A percentile compares a stretch with the other conserved stretches of the same genome.
phyloP scores from a whole-genome alignment of 2,113 vertebrate species.

The Xiphophorus hellerii region DNA sequence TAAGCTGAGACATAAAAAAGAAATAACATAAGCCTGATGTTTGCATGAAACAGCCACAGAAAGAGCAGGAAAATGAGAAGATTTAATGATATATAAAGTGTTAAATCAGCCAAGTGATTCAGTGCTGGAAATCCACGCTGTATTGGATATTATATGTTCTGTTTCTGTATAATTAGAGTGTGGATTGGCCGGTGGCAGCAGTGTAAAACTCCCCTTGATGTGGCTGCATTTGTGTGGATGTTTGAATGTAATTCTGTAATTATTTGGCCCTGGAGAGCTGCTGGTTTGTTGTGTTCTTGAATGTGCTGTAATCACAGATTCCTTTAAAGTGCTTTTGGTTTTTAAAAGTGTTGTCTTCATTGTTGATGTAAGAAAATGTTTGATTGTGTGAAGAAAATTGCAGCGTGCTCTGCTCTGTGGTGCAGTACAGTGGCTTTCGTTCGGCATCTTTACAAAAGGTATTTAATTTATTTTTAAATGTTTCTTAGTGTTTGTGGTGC shows the following conservation, averaged over 20 bases:
- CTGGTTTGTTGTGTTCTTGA: constrained; percentile 32
- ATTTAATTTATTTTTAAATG: not conserved
- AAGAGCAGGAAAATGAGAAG: not conserved
- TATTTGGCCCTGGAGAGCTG: constrained; percentile 64
- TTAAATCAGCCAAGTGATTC: constrained; percentile 2
- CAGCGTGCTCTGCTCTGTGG: not conserved
- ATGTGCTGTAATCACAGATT: constrained; percentile 27
- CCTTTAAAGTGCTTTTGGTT: constrained; percentile 11
- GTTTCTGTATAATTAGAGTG: not conserved
- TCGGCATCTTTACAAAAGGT: not conserved
- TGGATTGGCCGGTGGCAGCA: not conserved
- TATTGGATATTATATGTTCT: not conserved
- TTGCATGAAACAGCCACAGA: not conserved
- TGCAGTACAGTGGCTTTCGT: constrained; percentile 1
- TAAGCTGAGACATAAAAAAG: too few relatives aligned
- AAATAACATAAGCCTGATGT: not conserved
- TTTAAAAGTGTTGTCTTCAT: constrained; percentile 18
- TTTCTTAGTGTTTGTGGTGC: not conserved
- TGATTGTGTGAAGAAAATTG: not conserved
- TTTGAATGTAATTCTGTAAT: constrained; percentile 6
- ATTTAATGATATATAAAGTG: constrained; percentile 1
- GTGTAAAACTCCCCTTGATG: constrained; percentile 1
- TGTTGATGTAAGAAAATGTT: constrained; percentile 10
- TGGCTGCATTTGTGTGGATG: not conserved
- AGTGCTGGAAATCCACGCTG: not conserved